Conservation (phyloP, 2,797 vertebrate species). For the Buphagus erythrorhynchus region DNA sequence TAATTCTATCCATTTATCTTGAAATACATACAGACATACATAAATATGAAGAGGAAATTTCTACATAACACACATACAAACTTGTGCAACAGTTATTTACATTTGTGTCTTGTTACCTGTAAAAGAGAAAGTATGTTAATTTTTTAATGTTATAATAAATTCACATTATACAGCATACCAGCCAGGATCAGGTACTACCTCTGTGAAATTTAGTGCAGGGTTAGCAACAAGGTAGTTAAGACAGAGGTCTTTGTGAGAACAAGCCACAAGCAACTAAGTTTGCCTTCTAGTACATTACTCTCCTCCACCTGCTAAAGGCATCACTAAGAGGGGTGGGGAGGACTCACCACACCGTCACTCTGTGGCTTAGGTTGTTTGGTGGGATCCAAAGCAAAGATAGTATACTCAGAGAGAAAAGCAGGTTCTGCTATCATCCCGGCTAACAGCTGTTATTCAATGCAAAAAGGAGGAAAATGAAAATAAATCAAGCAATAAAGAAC, state of each 20-base stretch:
- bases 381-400: constrained; percentile 99
- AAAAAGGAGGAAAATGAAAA: constrained; percentile 85
- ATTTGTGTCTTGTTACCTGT: background rate
- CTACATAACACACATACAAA: background rate
- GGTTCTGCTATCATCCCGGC: constrained; percentile 99
- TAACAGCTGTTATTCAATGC: constrained; percentile 92
- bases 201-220: constrained; percentile 80
- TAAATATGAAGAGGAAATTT: background rate
- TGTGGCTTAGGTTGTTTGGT: constrained; percentile 92
- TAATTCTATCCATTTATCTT: background rate
- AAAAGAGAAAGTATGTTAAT: constrained; percentile 45
- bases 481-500: constrained; percentile 86
- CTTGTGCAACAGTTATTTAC: background rate
- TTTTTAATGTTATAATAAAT: constrained; percentile 44
- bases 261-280: constrained; percentile 78
- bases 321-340: constrained; percentile 75
- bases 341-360: constrained; percentile 98
- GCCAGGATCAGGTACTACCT: constrained; percentile 39
- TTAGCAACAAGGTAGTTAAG: constrained; percentile 79
- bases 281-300: constrained; percentile 69
- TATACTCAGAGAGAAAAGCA: constrained; percentile 99
- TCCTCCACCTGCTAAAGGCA: constrained; percentile 80
- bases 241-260: constrained; percentile 84
- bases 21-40: background rate
- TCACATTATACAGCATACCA: constrained; percentile 37